Base-by-base conservation (phyloP, 2,888 invertebrate species). In the Ferrisia virgata region DNA sequence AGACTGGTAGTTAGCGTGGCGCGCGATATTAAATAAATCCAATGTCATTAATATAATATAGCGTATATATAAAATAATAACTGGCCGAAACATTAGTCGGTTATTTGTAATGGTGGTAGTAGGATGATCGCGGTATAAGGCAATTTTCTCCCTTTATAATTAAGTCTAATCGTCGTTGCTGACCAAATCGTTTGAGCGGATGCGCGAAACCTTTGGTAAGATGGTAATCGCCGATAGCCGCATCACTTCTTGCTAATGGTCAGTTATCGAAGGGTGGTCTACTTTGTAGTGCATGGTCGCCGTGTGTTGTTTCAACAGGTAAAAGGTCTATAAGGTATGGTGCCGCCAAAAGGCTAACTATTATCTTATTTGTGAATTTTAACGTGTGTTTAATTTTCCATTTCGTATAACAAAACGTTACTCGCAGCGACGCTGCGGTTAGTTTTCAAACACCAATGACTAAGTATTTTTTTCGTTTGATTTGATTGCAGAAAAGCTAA, bases 191-290 rank as follows among this genome's bases (percentile, higher is more conserved):
- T 64, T 64, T 64, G 28, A 76, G 36, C 36, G 25, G 36, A 76
- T 76, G 72, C 36, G 72, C 72, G 72, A 36, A 36, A 76, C 72
- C 72, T 76, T 76, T 76, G 36, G 28, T 36, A 18, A 36, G 33
- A 76, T 33, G 69, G n/a, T 53, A 53, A 36, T 15, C 15, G 64
- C 64, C 82, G 82, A 82, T 82, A 82, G 69, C 82, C 82, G 33
- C 82, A 82, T 58, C 82, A 82, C 58, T 64, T 47, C 31, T 53
- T 33, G 58, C 39, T 82, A 82, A 82, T 69, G 82, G 82, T 82
- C 82, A 82, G 81, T 58, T 81, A 82, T 64, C 82, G 36, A 33
- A 80, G 82, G 82, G 82, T 64, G 82, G 82, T 69, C 82, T 58
- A 31, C 9, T n/a, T 13, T 43, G 25, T 28, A n/a, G 18, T 79